A percentile compares a stretch with the other conserved stretches of the same genome.
Evolutionary conservation across 2,888 invertebrate genomes (phyloP).

Genomic region (Pseudolycoriella hygida): DNA sequence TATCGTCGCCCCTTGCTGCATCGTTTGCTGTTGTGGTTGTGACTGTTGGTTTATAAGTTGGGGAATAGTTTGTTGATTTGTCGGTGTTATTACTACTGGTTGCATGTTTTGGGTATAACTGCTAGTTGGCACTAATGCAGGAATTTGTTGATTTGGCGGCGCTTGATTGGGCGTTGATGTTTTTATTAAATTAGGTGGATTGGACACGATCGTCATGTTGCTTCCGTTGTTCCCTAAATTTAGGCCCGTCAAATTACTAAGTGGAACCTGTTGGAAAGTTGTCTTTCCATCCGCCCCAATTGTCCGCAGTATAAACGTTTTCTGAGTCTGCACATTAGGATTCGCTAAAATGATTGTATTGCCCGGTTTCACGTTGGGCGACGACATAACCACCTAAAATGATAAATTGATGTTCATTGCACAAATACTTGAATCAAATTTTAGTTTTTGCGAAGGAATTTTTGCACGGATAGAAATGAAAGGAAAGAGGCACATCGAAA

Average conservation of each 20-base stretch:
- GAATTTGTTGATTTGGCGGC: conserved; percentile 16
- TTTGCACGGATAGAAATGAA: too few species aligned
- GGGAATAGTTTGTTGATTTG: conserved; percentile 20
- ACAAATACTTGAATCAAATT: too few species aligned
- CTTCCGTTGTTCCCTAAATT: conserved; percentile 16
- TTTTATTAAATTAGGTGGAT: conserved; percentile 25
- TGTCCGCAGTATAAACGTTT: conserved; percentile 26
- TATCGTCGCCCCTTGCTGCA: conserved; percentile 22
- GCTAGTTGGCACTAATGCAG: conserved; percentile 26
- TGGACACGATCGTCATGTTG: conserved; percentile 16
- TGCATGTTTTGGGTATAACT: conserved; percentile 14
- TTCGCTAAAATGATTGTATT: conserved; percentile 25
- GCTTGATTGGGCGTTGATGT: conserved; percentile 12
- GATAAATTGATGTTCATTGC: too few species aligned
- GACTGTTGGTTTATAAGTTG: conserved; percentile 15
- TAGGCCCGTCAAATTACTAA: conserved; percentile 25
- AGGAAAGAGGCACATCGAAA: too few species aligned
- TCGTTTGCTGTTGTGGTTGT: conserved; percentile 4
- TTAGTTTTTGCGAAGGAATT: too few species aligned
- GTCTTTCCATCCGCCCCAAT: conserved; percentile 22
- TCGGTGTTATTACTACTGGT: conserved; percentile 17
- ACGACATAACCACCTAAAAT: conserved; percentile 15
- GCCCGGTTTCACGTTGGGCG: conserved; percentile 20
- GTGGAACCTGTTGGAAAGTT: conserved; percentile 28
- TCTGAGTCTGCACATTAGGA: conserved; percentile 17